Evolutionary conservation across 53 echinoderm and acorn worm genomes (phyloP).

Genomic region (Zoroaster sp.): DNA sequence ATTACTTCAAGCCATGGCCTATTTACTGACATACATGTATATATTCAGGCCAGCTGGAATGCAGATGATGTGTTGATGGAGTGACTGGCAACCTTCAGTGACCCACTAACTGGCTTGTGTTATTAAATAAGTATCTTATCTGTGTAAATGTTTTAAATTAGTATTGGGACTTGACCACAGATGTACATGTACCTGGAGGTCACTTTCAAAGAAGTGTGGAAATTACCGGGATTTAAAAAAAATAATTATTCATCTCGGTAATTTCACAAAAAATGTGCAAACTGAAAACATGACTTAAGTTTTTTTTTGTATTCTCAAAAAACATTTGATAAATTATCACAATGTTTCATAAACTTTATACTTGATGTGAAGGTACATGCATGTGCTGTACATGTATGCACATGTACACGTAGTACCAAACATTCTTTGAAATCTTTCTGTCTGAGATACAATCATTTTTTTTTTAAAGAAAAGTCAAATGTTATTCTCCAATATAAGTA

Average conservation of each 20-base stretch:
- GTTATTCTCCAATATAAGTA: no score
- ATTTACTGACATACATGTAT: constrained; percentile 4
- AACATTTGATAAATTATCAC: not conserved
- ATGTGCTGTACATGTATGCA: no score
- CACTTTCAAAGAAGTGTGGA: not conserved
- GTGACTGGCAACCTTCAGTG: constrained; percentile 8
- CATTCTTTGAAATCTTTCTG: no score
- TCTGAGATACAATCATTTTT: no score
- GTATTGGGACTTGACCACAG: not conserved
- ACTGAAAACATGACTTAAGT: not conserved
- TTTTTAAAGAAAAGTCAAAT: no score
- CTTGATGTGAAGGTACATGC: no score
- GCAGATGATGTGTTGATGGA: constrained; percentile 36
- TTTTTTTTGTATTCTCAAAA: not conserved
- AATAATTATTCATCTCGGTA: no score
- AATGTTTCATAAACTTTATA: no score
- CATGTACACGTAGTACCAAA: no score
- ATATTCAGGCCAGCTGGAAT: constrained; percentile 51
- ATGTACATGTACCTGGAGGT: not conserved
- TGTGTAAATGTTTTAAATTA: constrained; percentile 17
- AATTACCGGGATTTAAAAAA: not conserved
- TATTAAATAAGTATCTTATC: constrained; percentile 33
- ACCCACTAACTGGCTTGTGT: constrained; percentile 22
- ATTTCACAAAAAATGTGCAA: no score
- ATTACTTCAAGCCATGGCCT: constrained; percentile 43